Conservation (phyloP, 1,140 invertebrate genomes). For the Alviniconcha marisindica region DNA sequence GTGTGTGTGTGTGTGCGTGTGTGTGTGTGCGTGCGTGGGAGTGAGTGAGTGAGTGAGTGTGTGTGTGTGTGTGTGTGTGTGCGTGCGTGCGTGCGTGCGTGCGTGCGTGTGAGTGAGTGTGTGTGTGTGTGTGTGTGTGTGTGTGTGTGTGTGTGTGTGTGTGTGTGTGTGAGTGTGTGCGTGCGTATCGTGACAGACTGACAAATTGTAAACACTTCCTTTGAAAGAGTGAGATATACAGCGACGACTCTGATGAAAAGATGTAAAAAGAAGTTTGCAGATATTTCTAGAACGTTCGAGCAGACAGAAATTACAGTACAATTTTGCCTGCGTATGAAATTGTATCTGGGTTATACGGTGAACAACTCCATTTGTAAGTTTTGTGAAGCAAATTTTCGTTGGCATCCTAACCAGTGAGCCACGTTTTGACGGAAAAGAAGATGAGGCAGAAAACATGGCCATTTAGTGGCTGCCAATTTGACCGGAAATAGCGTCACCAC, state of each 20-base stretch:
- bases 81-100: background rate
- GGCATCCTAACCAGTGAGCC: background rate
- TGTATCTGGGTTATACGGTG: too few relatives aligned
- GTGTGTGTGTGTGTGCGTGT: background rate
- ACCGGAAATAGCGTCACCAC: conserved; percentile 17
- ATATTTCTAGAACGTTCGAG: background rate
- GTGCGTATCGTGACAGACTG: too few relatives aligned
- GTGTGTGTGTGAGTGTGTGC: too few relatives aligned
- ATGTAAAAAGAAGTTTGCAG: background rate
- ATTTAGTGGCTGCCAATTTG: background rate
- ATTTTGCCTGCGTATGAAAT: background rate
- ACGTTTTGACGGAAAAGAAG: background rate
- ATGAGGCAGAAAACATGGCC: background rate
- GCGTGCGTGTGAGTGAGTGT: conserved; percentile 1
- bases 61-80: conserved; percentile 10
- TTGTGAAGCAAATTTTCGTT: background rate
- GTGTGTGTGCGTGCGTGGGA: background rate
- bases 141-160: conserved; percentile 22
- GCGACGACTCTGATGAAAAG: too few relatives aligned
- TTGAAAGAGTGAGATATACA: too few relatives aligned
- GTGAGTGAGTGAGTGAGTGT: background rate
- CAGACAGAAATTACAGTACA: background rate
- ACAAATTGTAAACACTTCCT: too few relatives aligned
- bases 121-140: conserved; percentile 21
- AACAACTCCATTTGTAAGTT: background rate